Conservation (phyloP, 2,888 invertebrate species). For the Lasiommata megera region DNA sequence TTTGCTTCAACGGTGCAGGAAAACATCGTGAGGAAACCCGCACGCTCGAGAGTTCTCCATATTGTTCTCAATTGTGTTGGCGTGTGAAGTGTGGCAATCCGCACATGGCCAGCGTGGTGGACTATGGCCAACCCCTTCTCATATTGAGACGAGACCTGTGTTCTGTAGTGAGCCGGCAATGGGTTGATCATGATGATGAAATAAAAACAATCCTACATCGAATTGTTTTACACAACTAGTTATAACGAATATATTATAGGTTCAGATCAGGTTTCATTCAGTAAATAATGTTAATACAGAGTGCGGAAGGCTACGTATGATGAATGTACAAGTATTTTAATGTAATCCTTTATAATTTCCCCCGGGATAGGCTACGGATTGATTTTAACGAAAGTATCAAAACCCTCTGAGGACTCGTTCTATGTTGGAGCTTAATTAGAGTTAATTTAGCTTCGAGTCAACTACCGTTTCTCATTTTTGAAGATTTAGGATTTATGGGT, state of each 20-base stretch:
- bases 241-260: background rate
- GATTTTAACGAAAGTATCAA: slow-evolving; percentile 36
- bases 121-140: too few species aligned
- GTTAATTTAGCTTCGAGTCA: background rate
- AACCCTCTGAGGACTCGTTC: slow-evolving; percentile 18
- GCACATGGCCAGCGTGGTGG: too few species aligned
- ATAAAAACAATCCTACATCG: background rate
- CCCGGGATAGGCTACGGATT: slow-evolving; percentile 33
- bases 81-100: too few species aligned
- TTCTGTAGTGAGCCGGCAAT: too few species aligned
- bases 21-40: too few species aligned
- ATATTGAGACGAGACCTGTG: too few species aligned
- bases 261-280: background rate
- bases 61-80: too few species aligned
- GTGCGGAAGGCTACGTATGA: slow-evolving; percentile 2
- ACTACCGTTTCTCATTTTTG: background rate
- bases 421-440: background rate
- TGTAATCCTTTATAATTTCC: slow-evolving; percentile 44
- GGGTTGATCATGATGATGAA: too few species aligned
- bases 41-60: too few species aligned
- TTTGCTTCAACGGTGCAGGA: too few species aligned
- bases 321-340: slow-evolving; percentile 27
- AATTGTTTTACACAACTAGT: too few species aligned
- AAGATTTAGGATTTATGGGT: too few species aligned
- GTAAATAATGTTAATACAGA: background rate